phyloP scores from a whole-genome alignment of 1,140 invertebrate species.

The Rhagoletis pomonella region DNA sequence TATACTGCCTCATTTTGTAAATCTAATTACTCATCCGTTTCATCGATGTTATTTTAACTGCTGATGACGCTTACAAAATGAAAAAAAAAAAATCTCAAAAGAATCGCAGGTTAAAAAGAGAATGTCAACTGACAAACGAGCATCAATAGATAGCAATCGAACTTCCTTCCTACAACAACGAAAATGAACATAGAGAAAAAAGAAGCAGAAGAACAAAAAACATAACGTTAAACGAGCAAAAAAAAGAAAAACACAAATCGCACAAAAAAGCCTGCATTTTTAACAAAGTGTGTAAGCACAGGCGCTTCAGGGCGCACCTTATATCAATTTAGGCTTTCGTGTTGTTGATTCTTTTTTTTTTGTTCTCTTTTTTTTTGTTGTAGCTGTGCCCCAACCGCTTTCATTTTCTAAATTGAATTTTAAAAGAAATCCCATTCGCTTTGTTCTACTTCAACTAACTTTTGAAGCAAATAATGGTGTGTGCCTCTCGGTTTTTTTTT shows the following conservation, averaged over 20 bases:
- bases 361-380: not conserved
- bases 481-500: not conserved
- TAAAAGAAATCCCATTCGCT: conserved; percentile 34
- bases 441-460: not conserved
- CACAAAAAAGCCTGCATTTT: not conserved
- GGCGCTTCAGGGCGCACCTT: not conserved
- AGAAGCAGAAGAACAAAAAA: not conserved
- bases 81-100: not conserved
- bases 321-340: not conserved
- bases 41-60: not conserved
- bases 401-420: conserved; percentile 46
- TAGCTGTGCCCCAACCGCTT: not conserved
- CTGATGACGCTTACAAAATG: not conserved
- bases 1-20: not conserved
- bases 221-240: not conserved
- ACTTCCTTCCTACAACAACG: conserved; percentile 26
- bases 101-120: not conserved
- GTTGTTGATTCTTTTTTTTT: not conserved
- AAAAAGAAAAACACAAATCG: not conserved
- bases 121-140: conserved; percentile 11
- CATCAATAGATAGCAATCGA: conserved; percentile 35
- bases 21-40: conserved; percentile 7
- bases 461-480: not conserved
- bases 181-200: not conserved
- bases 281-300: not conserved